These are phyloP conservation scores for Okamejei kenojei DNA, from an alignment of 2,797 vertebrate species.

Conservation along the genomic window DNA sequence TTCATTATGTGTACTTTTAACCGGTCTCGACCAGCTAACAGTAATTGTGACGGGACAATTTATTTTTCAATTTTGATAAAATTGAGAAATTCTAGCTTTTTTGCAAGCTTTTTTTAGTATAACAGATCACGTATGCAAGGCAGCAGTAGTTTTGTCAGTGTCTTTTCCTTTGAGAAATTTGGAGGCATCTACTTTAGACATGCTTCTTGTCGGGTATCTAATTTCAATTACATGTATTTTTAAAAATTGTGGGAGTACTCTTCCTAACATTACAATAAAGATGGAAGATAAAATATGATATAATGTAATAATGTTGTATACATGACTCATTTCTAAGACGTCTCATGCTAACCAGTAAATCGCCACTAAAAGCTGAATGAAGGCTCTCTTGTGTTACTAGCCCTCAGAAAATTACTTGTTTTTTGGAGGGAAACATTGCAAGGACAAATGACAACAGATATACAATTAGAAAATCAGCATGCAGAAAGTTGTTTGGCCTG, in stretches of 20 bases:
- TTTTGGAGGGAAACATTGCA: neutral
- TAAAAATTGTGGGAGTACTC: too few relatives aligned
- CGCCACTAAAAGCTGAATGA: neutral
- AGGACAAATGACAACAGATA: neutral
- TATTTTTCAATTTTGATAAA: neutral
- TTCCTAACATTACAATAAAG: too few relatives aligned
- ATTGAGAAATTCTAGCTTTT: neutral
- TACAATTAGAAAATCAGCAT: neutral
- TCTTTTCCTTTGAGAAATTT: neutral
- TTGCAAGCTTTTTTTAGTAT: neutral
- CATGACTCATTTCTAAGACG: neutral
- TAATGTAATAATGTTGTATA: neutral
- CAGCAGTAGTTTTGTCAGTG: constrained; percentile 1
- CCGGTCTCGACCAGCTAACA: neutral
- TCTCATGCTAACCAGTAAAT: neutral
- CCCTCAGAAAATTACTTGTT: neutral
- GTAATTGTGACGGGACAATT: neutral
- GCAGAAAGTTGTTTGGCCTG: neutral
- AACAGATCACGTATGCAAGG: neutral
- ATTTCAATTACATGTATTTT: neutral
- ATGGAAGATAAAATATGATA: too few relatives aligned
- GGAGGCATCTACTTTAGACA: neutral
- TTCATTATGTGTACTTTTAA: neutral
- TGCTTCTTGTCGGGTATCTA: neutral
- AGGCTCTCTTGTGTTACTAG: neutral